Percentiles rank a stretch among this genome's conserved stretches.
Evolutionary conservation across 1,140 invertebrate species (phyloP).

Genomic region (Eupeodes corollae): DNA sequence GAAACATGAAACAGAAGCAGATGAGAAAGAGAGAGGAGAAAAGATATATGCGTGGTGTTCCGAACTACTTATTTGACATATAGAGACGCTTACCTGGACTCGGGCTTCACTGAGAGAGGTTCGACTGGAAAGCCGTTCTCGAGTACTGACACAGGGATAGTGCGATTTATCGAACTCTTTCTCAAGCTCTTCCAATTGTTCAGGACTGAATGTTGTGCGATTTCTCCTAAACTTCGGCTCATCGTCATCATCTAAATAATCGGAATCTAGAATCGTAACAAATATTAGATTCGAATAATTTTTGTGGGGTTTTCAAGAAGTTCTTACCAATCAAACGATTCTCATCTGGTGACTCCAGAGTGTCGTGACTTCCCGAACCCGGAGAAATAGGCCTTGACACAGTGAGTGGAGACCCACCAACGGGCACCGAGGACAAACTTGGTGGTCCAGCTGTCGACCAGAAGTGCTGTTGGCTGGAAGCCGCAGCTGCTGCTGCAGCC

Average conservation of each 20-base stretch:
- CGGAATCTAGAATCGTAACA: slow-evolving; percentile 41
- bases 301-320: neutral
- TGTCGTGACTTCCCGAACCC: slow-evolving; percentile 35
- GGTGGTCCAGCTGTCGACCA: slow-evolving; percentile 10
- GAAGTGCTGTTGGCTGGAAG: slow-evolving; percentile 6
- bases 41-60: neutral
- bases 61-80: neutral
- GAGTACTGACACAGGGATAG: slow-evolving; percentile 88
- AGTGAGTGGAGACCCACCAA: too few relatives aligned
- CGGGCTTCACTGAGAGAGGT: slow-evolving; percentile 89
- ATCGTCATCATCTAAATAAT: slow-evolving; percentile 63
- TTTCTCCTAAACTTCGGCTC: slow-evolving; percentile 85
- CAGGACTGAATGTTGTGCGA: slow-evolving; percentile 86
- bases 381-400: slow-evolving; percentile 17
- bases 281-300: neutral
- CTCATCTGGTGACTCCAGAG: slow-evolving; percentile 32
- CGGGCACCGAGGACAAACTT: neutral
- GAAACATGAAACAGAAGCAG: neutral
- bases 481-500: slow-evolving; percentile 7
- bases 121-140: slow-evolving; percentile 81
- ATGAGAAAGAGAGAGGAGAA: neutral
- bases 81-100: slow-evolving; percentile 67
- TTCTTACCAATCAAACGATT: slow-evolving; percentile 24
- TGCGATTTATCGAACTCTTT: slow-evolving; percentile 94
- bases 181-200: slow-evolving; percentile 86